Evolutionary conservation across 1,140 invertebrate species (phyloP), one percentile per base, ranked within the genome.

Genomic region (Diorhabda sublineata): DNA sequence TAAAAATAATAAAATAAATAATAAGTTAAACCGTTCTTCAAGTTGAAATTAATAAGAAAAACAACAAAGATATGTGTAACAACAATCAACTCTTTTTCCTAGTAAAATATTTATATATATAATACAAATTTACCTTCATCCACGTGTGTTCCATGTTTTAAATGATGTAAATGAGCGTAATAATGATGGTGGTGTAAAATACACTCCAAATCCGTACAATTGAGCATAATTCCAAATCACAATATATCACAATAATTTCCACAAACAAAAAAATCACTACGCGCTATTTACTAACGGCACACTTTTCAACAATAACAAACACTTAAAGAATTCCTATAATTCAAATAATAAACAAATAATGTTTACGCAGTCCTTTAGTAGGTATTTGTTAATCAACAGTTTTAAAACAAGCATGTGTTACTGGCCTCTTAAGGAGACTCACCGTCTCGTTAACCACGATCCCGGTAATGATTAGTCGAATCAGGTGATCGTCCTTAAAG

Each of bases 201-300:
- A 83, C 89, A 91, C 83, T 89, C 88, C 80, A 90, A 83, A 84
- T 90, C 89, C 52, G 88, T 90, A 81, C 89, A 91, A 81, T 91
- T 91, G 80, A 91, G 84, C 89, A 91, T 91, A 69, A 79, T 82
- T 42, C 58, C 57, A 63, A 63, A 45, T 52, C 47, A 52, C 47
- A 52, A n/a, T n/a, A 52, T 8, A 52, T 52, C 47, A 52, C 47
- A 52, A 52, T 8, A 52, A 52, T 52, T n/a, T 8, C 47, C n/a
- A n/a, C 47, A 52, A 6, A 6, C 47, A n/a, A 52, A 8, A 52
- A 8, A 52, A n/a, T 52, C n/a, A 52, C 47, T 6, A n/a, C 4
- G n/a, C 47, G n/a, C 47, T 52, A 8, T 52, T 8, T 52, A n/a
- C 2, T 26, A 26, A 26, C 26, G 26, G 26, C 26, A 26, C 26